Evolutionary conservation across 2,113 vertebrate genomes (phyloP).

Genomic region (Hippopotamus amphibius): DNA sequence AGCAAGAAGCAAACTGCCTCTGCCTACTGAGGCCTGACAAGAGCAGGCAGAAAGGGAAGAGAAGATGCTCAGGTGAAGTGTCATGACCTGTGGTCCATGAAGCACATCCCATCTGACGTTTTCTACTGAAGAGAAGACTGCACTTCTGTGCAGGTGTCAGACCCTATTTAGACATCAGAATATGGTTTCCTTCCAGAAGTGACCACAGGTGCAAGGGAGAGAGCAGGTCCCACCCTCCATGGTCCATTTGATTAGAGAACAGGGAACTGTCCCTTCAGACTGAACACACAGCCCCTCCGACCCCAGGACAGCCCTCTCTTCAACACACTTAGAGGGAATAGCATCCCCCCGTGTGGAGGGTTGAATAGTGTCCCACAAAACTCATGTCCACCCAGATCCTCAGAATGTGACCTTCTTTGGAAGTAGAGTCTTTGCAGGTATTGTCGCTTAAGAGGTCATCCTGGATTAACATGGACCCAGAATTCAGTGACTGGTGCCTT

Average conservation of each 20-base stretch:
- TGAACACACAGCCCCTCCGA: neutral
- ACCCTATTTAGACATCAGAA: neutral
- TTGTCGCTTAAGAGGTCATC: neutral
- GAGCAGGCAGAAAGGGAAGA: neutral
- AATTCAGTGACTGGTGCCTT: neutral
- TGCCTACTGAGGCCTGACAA: neutral
- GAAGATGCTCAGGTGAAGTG: neutral
- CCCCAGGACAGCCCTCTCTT: neutral
- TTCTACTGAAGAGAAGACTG: neutral
- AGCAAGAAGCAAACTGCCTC: neutral
- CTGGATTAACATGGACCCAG: neutral
- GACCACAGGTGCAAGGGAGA: neutral
- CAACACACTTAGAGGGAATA: neutral
- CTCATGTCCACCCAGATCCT: neutral
- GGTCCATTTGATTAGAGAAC: neutral
- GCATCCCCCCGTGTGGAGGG: neutral
- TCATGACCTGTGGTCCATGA: too few relatives aligned
- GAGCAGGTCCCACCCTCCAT: neutral
- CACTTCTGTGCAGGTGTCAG: neutral
- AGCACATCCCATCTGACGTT: neutral
- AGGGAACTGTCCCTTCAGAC: neutral
- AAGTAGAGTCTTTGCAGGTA: neutral
- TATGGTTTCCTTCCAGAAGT: neutral
- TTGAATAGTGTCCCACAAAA: neutral
- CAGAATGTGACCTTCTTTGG: neutral